A percentile compares a stretch with the other conserved stretches of the same genome.
phyloP scores from a whole-genome alignment of 1,140 invertebrate species.

The Heliconius eleuchia region DNA sequence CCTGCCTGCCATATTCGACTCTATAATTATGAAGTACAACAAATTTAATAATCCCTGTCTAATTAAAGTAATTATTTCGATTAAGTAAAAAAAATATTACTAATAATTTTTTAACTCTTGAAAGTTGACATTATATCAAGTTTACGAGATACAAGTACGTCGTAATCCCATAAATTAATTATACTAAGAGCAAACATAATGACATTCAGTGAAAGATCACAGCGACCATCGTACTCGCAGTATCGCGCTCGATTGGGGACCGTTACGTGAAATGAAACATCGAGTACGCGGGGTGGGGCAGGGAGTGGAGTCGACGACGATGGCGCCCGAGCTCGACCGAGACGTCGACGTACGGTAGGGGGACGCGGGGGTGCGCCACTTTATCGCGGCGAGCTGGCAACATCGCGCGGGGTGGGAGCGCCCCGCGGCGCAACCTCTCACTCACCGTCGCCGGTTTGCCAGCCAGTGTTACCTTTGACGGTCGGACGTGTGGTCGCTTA shows the following conservation, averaged over 20 bases:
- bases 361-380: constrained; percentile 78
- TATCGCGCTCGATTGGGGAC: constrained; percentile 79
- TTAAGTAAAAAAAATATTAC: no score
- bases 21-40: not conserved
- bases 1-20: not conserved
- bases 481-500: constrained; percentile 73
- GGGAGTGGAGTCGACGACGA: constrained; percentile 63
- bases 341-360: constrained; percentile 66
- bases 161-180: constrained; percentile 12
- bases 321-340: constrained; percentile 69
- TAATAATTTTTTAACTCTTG: not conserved
- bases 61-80: not conserved
- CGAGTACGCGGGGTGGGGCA: constrained; percentile 71
- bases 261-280: constrained; percentile 81
- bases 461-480: constrained; percentile 81
- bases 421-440: constrained; percentile 78
- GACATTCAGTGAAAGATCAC: constrained; percentile 50
- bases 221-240: constrained; percentile 66
- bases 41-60: not conserved
- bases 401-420: constrained; percentile 74
- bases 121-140: not conserved
- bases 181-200: constrained; percentile 29
- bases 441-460: constrained; percentile 76
- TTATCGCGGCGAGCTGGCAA: constrained; percentile 78
- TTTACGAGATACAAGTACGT: not conserved